phyloP scores from a whole-genome alignment of 2,797 vertebrate genomes.

The Acrossocheilus fasciatus region DNA sequence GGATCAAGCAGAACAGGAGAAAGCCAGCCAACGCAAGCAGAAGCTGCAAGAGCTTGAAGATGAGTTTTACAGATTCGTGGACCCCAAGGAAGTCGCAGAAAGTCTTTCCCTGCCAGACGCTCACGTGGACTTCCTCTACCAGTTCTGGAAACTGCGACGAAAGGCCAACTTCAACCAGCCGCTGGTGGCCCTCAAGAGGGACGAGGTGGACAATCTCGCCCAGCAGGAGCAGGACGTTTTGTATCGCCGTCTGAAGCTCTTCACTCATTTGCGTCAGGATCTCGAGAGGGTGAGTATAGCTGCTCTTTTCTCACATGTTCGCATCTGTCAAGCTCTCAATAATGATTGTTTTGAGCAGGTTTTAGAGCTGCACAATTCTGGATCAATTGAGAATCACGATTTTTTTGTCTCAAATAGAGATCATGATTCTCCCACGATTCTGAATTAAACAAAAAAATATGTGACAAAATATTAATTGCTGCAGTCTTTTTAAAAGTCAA shows the following conservation, averaged over 20 bases:
- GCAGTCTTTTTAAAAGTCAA: too few species aligned
- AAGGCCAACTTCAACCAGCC: conserved; percentile 93
- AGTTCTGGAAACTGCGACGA: conserved; percentile 97
- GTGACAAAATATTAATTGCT: too few species aligned
- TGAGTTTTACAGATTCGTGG: conserved; percentile 92
- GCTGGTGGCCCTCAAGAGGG: conserved; percentile 89
- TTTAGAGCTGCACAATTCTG: too few species aligned
- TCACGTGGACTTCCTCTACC: conserved; percentile 94
- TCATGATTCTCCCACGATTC: too few species aligned
- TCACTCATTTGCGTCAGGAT: conserved; percentile 96
- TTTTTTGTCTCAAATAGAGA: too few species aligned
- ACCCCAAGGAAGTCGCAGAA: conserved; percentile 89
- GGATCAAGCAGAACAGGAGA: conserved; percentile 86
- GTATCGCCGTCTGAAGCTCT: conserved; percentile 93
- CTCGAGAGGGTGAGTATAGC: conserved; percentile 90
- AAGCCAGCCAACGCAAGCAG: conserved; percentile 92
- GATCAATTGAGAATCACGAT: too few species aligned
- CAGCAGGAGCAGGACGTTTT: conserved; percentile 97
- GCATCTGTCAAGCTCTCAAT: not conserved
- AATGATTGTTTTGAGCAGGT: not conserved
- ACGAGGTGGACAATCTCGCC: conserved; percentile 96
- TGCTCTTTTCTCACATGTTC: conserved; percentile 3
- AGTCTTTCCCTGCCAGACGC: conserved; percentile 83
- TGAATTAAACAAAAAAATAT: too few species aligned
- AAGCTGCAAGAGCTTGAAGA: conserved; percentile 95